Percentiles rank a stretch among this genome's conserved stretches.
Conservation (phyloP, 2,113 vertebrate genomes). For the Apistogramma diplotaenia region DNA sequence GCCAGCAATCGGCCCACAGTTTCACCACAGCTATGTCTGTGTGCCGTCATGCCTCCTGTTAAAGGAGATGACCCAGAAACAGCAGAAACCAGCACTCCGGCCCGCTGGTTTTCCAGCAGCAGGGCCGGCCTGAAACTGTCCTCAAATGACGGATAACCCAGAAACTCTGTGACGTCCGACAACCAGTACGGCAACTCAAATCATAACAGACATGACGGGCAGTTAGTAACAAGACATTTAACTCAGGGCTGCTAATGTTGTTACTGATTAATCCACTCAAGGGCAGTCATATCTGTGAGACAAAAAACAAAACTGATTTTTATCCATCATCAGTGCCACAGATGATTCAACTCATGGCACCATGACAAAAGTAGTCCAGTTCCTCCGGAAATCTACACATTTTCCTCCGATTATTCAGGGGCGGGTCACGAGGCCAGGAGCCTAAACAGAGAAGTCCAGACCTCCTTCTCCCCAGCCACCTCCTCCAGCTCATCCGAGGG, state of each 20-base stretch:
- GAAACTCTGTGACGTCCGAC: not conserved
- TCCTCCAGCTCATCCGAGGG: too few relatives aligned
- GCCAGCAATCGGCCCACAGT: not conserved
- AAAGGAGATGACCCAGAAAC: slow-evolving; percentile 28
- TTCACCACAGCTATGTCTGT: slow-evolving; percentile 26
- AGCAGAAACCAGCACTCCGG: not conserved
- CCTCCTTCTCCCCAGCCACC: too few relatives aligned
- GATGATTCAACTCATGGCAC: too few relatives aligned
- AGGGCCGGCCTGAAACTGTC: not conserved
- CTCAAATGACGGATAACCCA: not conserved
- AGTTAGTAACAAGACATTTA: too few relatives aligned
- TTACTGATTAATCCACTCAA: not conserved
- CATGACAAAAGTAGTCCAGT: not conserved
- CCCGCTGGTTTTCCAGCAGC: not conserved
- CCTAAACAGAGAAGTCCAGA: too few relatives aligned
- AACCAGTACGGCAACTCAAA: not conserved
- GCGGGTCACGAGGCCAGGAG: too few relatives aligned
- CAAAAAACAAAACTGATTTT: not conserved
- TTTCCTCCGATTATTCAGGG: too few relatives aligned
- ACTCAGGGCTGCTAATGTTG: not conserved
- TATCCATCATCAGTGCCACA: not conserved
- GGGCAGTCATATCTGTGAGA: not conserved
- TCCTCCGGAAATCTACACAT: not conserved
- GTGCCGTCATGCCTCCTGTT: not conserved
- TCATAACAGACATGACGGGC: too few relatives aligned